A percentile compares a stretch with the other conserved stretches of the same genome.
phyloP scores from a whole-genome alignment of 2,113 vertebrate species.

The Chrysochloris asiatica region DNA sequence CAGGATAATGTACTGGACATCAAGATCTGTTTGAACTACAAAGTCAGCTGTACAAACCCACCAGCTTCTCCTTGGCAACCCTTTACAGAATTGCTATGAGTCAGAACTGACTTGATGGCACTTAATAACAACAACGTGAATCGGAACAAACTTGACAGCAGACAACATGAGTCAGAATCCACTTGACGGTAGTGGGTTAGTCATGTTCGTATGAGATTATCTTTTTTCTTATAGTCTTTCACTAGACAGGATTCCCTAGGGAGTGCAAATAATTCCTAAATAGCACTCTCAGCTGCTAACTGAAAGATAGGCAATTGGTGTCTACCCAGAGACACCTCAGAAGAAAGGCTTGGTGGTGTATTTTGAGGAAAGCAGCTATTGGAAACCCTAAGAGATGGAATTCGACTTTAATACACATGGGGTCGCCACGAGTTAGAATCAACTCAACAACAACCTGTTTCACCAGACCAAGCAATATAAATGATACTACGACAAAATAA shows the following conservation, averaged over 20 bases:
- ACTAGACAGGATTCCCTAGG: neutral
- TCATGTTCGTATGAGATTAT: neutral
- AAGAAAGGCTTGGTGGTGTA: neutral
- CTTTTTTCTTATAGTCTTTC: neutral
- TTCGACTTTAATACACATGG: neutral
- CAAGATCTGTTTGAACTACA: no score
- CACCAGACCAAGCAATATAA: constrained; percentile 26
- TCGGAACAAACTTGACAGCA: no score
- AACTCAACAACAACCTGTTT: neutral
- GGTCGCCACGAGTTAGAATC: neutral
- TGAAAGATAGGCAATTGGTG: neutral
- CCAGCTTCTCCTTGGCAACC: no score
- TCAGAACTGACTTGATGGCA: no score
- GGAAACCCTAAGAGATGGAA: neutral
- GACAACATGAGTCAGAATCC: no score
- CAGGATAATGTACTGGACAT: no score
- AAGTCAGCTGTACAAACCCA: no score
- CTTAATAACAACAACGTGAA: no score
- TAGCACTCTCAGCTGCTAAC: neutral
- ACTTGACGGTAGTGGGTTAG: no score
- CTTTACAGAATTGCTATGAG: no score
- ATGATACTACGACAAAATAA: neutral
- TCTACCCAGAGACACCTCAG: neutral
- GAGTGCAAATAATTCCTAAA: neutral
- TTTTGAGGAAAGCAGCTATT: neutral